Base-by-base conservation (phyloP, 2,888 invertebrate genomes). In the Melinopterus prodromus region DNA sequence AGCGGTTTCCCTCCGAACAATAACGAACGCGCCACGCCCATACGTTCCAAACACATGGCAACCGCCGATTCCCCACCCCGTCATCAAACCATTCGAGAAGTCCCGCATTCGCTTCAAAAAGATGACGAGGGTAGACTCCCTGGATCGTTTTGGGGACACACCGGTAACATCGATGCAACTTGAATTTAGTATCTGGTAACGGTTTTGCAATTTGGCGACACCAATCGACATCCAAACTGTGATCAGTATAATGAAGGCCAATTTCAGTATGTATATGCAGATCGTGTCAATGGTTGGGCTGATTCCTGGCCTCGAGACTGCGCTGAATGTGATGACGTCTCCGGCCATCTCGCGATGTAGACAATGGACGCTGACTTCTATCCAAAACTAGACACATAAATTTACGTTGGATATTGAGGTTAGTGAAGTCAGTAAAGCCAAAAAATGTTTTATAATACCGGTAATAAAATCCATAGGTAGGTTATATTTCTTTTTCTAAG, bases 291-390 rank as follows among this genome's bases (percentile, higher is more conserved):
- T 72, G 5, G 78, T 78, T 2, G 80, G 77, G 36, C 80, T 80
- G 26, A 80, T 80, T 38, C 80, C 80, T 6, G 80, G 80, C 15
- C 76, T 80, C 2, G 80, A 80, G 16, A 80, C 71, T 15, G 80
- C 78, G 26, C 80, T 80, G 69, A 80, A 80, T 12, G 80, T 80
- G 12, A 80, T 76, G 14, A 80, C 80, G 53, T 80, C 80, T 14
- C 80, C 80, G 37, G 80, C 80, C 9, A 80, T 69, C 76, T 80
- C 80, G 12, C 80, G 69, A 16, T 80, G 80, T n/a, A 80, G 35
- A 5, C 78, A 80, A 38, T 77, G 78, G 12, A 76, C 75, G 53
- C 76, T 38, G n/a, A 78, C 69, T 72, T 80, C 80, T 9, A 80
- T 7, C 80, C 80, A 80, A 80, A 80, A 80, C 78, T 80, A 53